Base-by-base conservation (phyloP, 2,113 vertebrate species). In the Lanius collurio region DNA sequence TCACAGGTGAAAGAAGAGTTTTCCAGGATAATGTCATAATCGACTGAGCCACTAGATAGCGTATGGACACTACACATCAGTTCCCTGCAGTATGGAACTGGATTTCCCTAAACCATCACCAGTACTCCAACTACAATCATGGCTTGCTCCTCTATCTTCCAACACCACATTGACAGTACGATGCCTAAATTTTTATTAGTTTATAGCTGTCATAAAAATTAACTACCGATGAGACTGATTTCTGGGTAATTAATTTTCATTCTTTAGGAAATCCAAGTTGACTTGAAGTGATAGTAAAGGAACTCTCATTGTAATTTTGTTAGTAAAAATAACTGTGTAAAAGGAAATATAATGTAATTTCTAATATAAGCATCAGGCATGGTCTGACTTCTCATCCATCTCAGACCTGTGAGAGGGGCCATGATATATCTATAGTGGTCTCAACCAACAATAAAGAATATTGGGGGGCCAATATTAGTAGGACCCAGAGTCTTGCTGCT, bases 31-130 rank as follows among this genome's bases (percentile, higher is more conserved):
- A 2, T 71, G 93, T 90, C 33, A 81, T 91, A 67, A 82, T 41
- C 14, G 0, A 6, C 33, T 13, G 49, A 81, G 79, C 91, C 97
- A 93, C 97, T 96, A 97, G 97, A 27, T 93, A 74, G 96, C 90
- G 84, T 13, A 10, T 31, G 50, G 71, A 44, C 79, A 83, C 52
- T 16, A 56, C 30, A 24, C 31, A 27, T 79, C 60, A 2, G 4
- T 31, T 70, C 31, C 71, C 28, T 46, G 28, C 7, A 3, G 18
- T 13, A 0, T 10, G 14, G 37, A 49, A 22, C 12, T 31, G 68
- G 27, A 8, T 63, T 71, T 74, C 83, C 33, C 44, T 63, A 5
- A 33, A 60, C 27, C 20, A 27, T 81, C 76, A 55, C 24, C n/a
- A 2, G 31, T 53, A 11, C 30, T 30, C 33, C 5, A 15, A 5